Evolutionary conservation across 2,888 invertebrate genomes (phyloP), one percentile per base, ranked within the genome.

Genomic region (Drosophila nr. perissopoda): DNA sequence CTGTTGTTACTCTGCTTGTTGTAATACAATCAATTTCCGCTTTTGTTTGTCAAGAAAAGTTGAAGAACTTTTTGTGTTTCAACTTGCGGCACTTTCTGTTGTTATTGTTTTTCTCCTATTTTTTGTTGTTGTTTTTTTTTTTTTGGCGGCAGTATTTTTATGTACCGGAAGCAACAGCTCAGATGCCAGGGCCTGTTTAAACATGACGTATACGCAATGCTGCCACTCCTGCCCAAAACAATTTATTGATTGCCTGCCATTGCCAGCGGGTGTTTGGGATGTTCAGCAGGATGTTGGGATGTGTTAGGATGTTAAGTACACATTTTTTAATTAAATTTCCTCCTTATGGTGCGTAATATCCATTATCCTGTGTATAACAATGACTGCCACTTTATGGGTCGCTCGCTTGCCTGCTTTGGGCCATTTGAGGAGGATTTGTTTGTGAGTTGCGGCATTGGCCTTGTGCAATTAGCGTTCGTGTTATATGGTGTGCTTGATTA

Each of bases 21-120:
- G 87, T 81, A 85, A 89, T 89, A 85, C 85, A 85, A 87, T 89
- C 84, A 85, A 85, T 85, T 85, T 85, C 89, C 89, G 85, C 87
- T 85, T 76, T 76, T 84, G 89, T 85, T 89, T 85, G 89, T 85
- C 79, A 79, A 75, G 89, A 75, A 84, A 87, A 89, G 78, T 89
- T 80, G 45, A 56, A 65, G 58, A 56, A 68, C 53, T 60, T 71
- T 51, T 59, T 71, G 57, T 87, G 70, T 75, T 78, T 76, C 81
- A 73, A 77, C 88, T 80, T 81, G 63, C 48, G 59, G 63, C 70
- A 75, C 63, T 70, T 70, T 73, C 36, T 59, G 56, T 64, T 75
- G 78, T 69, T 81, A 65, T 74, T 64, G 58, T 69, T 65, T 54
- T 75, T 60, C 45, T 66, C 57, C 40, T 36, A 21, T 60, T 52